Evolutionary conservation across 2,888 invertebrate genomes (phyloP), one percentile per base, ranked within the genome.

Genomic region (Antheraea yamamai): DNA sequence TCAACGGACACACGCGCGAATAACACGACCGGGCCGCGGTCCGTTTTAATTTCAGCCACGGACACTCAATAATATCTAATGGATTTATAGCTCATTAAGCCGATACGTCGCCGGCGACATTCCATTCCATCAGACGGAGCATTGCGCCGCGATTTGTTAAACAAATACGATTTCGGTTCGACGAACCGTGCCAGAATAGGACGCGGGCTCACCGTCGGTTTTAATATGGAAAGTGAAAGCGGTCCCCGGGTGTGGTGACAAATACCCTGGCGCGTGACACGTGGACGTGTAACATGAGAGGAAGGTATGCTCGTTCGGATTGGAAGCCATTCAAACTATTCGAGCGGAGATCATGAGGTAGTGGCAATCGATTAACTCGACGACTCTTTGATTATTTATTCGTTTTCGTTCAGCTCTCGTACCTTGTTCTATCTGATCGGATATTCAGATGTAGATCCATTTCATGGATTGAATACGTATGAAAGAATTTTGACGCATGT

Each of bases 191-290:
- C 83, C 84, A 85, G 87, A 87, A 88, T 88, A 86, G 88, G 85
- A 85, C 82, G 8, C 83, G 81, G 79, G 82, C 81, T 66, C 80
- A 84, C 47, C 81, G 58, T 81, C 79, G 78, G 78, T 75, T 85
- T 85, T 86, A 85, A 85, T 89, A 87, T 85, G 89, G 87, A 91
- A 84, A 91, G 90, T 89, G 92, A 92, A 91, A 92, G 89, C 86
- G 81, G 81, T 81, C 78, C 47, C 75, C 75, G 77, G 76, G 80
- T 82, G 80, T 82, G 83, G 82, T 87, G 89, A 89, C 88, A 87
- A 89, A 88, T 90, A 85, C 87, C 85, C 79, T 76, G 82, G 81
- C 85, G 82, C 83, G 85, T 84, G 87, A 81, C 87, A 84, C 86
- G 85, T 85, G 88, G 79, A 78, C 80, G 88, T 80, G 88, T 86